Conservation (phyloP, 2,888 invertebrate species). For the Crossocerus cetratus region DNA sequence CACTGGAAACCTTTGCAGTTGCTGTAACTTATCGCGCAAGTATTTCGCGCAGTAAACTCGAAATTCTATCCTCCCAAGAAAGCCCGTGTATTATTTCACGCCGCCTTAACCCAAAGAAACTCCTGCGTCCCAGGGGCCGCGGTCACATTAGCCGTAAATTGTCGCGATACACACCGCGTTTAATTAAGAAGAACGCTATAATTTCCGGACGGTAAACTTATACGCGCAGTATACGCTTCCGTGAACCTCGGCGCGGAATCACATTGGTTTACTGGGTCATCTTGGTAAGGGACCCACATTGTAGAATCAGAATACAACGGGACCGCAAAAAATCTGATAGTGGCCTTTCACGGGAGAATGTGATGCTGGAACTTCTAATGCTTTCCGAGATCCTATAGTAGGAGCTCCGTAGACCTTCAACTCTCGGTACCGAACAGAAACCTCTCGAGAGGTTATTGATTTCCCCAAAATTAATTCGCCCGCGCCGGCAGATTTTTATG, state of each 20-base stretch:
- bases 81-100: slow-evolving; percentile 14
- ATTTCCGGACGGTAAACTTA: slow-evolving; percentile 1
- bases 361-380: no score
- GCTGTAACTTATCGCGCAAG: no score
- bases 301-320: slow-evolving; percentile 8
- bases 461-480: no score
- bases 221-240: background rate
- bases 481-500: no score
- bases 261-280: slow-evolving; percentile 6
- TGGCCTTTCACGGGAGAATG: no score
- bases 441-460: no score
- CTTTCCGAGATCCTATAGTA: no score
- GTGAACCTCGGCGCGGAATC: background rate
- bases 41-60: background rate
- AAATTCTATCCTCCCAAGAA: background rate
- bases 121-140: background rate
- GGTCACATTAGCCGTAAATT: slow-evolving; percentile 3
- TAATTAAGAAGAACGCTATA: slow-evolving; percentile 9
- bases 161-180: slow-evolving; percentile 1
- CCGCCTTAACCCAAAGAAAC: slow-evolving; percentile 1
- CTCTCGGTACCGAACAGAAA: no score
- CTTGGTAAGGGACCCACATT: background rate
- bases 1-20: no score
- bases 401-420: no score
- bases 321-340: slow-evolving; percentile 8